Conservation (phyloP, 2,888 invertebrate species). For the Myopa tessellatipennis region DNA sequence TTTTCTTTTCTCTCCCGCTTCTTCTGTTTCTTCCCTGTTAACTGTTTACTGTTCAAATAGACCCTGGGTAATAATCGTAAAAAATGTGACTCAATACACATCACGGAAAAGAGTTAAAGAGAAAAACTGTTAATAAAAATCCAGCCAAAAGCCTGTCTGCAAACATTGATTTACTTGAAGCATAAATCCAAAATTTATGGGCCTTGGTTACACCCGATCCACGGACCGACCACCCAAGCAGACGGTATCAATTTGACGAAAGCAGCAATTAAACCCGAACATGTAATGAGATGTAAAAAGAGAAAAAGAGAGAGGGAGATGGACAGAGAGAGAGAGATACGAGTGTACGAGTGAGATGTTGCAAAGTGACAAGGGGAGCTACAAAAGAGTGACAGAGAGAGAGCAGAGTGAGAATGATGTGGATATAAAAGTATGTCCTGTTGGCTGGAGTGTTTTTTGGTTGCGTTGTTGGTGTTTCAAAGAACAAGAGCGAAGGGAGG, state of each 20-base stretch:
- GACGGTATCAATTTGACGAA: conserved; percentile 12
- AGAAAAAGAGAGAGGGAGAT: not conserved
- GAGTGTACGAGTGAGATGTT: no score
- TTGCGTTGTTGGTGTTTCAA: not conserved
- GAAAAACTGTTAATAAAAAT: not conserved
- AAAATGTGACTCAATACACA: not conserved
- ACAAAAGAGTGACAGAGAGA: no score
- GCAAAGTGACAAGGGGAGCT: no score
- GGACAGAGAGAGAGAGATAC: not conserved
- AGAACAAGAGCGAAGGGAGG: not conserved
- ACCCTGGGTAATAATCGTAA: not conserved
- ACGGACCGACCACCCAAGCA: conserved; percentile 14
- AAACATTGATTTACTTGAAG: conserved; percentile 14
- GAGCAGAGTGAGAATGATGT: no score
- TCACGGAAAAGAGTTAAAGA: not conserved
- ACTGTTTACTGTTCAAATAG: no score
- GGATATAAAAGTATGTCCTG: no score
- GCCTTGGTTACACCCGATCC: not conserved
- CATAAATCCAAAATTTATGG: conserved; percentile 16
- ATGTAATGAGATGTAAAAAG: not conserved
- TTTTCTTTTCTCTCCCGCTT: no score
- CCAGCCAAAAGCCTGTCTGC: not conserved
- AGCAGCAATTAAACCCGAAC: conserved; percentile 11
- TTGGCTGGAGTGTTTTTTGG: no score
- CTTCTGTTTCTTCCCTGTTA: no score